Base-by-base conservation (phyloP, 2,888 invertebrate species). In the Drosophila aldrichi region DNA sequence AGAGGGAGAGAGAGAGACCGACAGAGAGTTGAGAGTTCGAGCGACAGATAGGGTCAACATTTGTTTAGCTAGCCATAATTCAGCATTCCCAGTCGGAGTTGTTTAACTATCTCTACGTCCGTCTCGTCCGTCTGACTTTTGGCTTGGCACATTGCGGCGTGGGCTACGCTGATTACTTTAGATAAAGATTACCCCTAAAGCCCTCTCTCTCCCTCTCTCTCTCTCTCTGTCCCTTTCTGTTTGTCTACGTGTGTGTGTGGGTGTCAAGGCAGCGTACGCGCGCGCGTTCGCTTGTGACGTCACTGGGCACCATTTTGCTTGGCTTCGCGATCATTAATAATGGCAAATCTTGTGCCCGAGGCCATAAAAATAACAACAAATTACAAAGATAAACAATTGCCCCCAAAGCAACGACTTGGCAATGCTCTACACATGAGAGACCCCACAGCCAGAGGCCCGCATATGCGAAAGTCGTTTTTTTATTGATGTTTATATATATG, bases 271-370 rank as follows among this genome's bases (percentile, higher is more conserved):
- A 59, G 34, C 36, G 29, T 8, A 29, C 7, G 46, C 48, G 29
- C n/a, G 12, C 44, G 60, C 43, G 54, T 10, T 54, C 12, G 38
- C 40, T 54, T 61, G 70, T 80, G 83, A 82, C 86, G 82, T 86
- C 82, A 83, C 68, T 71, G 66, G 70, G 52, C 67, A 52, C 62
- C 73, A 66, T 71, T 79, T 58, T 58, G 64, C 66, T 54, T 54
- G 56, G 58, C 67, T 54, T 41, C 56, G 60, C 57, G 66, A 69
- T 82, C 83, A 82, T 82, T 82, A 85, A 82, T 85, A 85, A 82
- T 78, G 66, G 55, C 77, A 74, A 74, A 67, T 77, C 77, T 73
- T 69, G 59, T 48, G 29, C 38, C 58, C 65, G 59, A 49, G 67
- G 64, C 64, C 65, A 69, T 75, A 75, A 72, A 60, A 65, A 60